Base-by-base conservation (phyloP, 2,113 vertebrate species). In the Lamprotornis superbus region DNA sequence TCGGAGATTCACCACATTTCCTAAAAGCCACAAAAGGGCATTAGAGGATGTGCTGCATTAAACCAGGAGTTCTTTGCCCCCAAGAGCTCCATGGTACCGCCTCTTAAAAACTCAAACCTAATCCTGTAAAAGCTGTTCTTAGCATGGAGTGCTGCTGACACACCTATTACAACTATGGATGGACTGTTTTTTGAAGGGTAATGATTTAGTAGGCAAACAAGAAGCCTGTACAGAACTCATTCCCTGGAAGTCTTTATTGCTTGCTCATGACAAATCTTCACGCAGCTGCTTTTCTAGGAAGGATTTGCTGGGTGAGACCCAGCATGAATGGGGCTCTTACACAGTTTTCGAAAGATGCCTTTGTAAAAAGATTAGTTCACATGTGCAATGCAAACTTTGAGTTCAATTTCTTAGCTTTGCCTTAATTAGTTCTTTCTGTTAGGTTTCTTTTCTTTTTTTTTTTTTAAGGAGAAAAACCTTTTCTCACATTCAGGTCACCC, bases 381-480 rank as follows among this genome's bases (percentile, higher is more conserved):
- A 78, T 91, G 80, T 88, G 95, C 91, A 94, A 64, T 79, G 84
- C 86, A 97, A 98, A 96, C 91, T 93, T 85, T 68, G 67, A 75
- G 93, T 95, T 93, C 61, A 76, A 46, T 96, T 94, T 87, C 88
- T 91, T 86, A 94, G 92, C 71, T 95, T 95, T 86, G 61, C 93
- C 87, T 98, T 97, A 96, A 96, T 97, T 95, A 90, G 86, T 90
- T 95, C 79, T 96, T 97, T 95, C 94, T 95, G 83, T 83, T 52
- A 46, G 57, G 17, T 42, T 80, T 23, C 12, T 63, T 37, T 50
- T 28, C 46, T 70, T 49, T 67, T n/a, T 46, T 71, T 44, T 63
- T 57, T 70, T 73, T 70, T 25, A 63, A 46, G 69, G 25, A 52
- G 67, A 39, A 79, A 73, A 80, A 53, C 64, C 27, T 87, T 69